Percentiles rank a stretch among this genome's conserved stretches.
Conservation (phyloP, 2,888 invertebrate species). For the Oxyscelio sp. region DNA sequence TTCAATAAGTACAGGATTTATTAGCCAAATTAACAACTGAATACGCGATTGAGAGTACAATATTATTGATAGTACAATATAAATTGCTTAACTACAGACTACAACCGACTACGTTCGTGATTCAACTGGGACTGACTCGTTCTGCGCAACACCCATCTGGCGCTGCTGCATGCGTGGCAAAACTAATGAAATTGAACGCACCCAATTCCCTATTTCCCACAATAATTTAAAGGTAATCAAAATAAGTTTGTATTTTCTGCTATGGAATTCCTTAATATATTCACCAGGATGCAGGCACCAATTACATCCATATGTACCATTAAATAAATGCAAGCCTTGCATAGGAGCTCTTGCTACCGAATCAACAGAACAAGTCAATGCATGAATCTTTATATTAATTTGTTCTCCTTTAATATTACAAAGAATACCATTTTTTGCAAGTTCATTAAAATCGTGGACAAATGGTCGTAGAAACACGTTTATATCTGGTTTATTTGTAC, state of each 20-base stretch:
- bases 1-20: too few relatives aligned
- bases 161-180: too few relatives aligned
- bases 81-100: too few relatives aligned
- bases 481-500: slow-evolving; percentile 44
- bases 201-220: too few relatives aligned
- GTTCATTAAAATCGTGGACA: slow-evolving; percentile 41
- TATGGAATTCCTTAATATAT: slow-evolving; percentile 1
- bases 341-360: slow-evolving; percentile 46
- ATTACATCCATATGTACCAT: slow-evolving; percentile 35
- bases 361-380: slow-evolving; percentile 62
- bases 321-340: slow-evolving; percentile 26
- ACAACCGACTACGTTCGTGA: too few relatives aligned
- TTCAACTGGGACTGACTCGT: too few relatives aligned
- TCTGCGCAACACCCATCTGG: too few relatives aligned
- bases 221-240: slow-evolving; percentile 10
- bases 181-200: too few relatives aligned
- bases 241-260: slow-evolving; percentile 1
- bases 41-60: too few relatives aligned
- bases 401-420: slow-evolving; percentile 46
- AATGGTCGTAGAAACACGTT: slow-evolving; percentile 47
- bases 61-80: too few relatives aligned
- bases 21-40: too few relatives aligned
- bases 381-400: slow-evolving; percentile 33
- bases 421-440: slow-evolving; percentile 31
- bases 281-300: slow-evolving; percentile 39